Evolutionary conservation across 1,140 invertebrate species (phyloP).

Genomic region (Drosophila pseudoananassae): DNA sequence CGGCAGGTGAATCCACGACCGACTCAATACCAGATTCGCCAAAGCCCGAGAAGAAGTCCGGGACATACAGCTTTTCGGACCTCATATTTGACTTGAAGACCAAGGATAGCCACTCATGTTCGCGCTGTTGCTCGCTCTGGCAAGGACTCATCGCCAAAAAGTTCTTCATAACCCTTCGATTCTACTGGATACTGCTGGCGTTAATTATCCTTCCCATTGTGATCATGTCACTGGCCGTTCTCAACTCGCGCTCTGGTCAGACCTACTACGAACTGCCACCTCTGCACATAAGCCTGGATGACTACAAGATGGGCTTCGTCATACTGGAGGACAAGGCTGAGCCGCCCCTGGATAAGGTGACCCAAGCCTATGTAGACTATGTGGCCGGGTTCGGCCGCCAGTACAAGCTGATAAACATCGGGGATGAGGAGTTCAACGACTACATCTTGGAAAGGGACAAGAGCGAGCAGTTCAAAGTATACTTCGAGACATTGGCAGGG

Average conservation of each 20-base stretch:
- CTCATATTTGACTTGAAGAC: conserved; percentile 19
- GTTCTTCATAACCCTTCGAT: conserved; percentile 85
- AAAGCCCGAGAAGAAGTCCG: too few species aligned
- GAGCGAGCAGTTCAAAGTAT: conserved; percentile 24
- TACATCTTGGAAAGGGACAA: conserved; percentile 9
- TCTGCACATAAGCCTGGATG: conserved; percentile 16
- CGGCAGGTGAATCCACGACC: conserved; percentile 2
- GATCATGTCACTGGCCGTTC: conserved; percentile 86
- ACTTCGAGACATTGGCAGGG: conserved; percentile 50
- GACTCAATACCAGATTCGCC: not conserved
- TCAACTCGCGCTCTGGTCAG: conserved; percentile 71
- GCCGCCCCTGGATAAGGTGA: not conserved
- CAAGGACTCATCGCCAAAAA: conserved; percentile 87
- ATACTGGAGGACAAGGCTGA: conserved; percentile 13
- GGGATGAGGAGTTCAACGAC: not conserved
- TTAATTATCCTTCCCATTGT: conserved; percentile 86
- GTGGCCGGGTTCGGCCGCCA: not conserved
- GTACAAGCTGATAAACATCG: not conserved
- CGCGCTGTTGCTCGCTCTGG: conserved; percentile 59
- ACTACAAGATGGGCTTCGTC: conserved; percentile 1
- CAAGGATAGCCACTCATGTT: not conserved
- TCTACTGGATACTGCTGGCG: conserved; percentile 85
- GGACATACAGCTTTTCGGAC: not conserved
- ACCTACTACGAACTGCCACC: conserved; percentile 23
- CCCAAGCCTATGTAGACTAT: not conserved